A percentile compares a stretch with the other conserved stretches of the same genome.
These are phyloP conservation scores for Drosophila arizonae DNA, from an alignment of 1,140 invertebrate species.

Conservation along the genomic window DNA sequence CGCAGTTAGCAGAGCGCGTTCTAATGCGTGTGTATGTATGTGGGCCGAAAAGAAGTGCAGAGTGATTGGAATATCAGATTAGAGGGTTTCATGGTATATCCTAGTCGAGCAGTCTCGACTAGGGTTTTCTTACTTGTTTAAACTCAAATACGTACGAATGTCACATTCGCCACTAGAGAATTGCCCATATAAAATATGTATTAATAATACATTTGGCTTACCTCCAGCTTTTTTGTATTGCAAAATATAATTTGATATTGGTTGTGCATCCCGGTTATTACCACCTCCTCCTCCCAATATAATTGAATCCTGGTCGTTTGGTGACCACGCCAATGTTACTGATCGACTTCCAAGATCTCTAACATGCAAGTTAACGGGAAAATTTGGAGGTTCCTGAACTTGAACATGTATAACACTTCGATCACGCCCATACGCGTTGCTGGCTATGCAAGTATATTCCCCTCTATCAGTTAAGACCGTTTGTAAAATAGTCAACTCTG, in stretches of 20 bases:
- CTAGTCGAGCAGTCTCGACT: no score
- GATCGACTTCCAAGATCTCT: constrained; percentile 85
- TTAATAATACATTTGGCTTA: constrained; percentile 53
- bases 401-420: constrained; percentile 86
- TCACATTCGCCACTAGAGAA: no score
- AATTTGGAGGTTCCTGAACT: constrained; percentile 87
- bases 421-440: constrained; percentile 88
- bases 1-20: no score
- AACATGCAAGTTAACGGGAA: constrained; percentile 85
- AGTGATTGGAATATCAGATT: no score
- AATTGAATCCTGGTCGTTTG: constrained; percentile 64
- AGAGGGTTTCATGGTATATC: no score
- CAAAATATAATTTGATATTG: constrained; percentile 86
- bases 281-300: constrained; percentile 40
- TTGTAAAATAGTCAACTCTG: constrained; percentile 86
- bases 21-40: no score
- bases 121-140: no score
- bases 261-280: constrained; percentile 82
- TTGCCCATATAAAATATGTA: no score
- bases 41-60: no score
- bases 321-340: constrained; percentile 85
- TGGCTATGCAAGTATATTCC: constrained; percentile 88
- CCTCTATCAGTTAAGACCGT: constrained; percentile 86
- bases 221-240: constrained; percentile 86
- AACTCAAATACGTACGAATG: no score